These are phyloP conservation scores for Zeus faber DNA, from an alignment of 2,113 vertebrate genomes.

Conservation along the genomic window DNA sequence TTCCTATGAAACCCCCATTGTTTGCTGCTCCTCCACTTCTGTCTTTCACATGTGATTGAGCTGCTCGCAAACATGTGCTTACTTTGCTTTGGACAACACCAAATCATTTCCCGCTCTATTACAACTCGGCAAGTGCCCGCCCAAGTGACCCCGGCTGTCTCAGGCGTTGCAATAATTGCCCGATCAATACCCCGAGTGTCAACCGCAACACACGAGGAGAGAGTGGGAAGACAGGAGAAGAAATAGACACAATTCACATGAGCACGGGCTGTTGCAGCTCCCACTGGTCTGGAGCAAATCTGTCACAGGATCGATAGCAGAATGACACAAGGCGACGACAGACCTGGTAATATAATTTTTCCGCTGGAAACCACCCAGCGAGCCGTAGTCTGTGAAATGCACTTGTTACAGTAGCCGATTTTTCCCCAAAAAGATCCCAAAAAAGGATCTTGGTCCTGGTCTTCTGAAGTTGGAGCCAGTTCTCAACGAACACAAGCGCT, in stretches of 20 bases:
- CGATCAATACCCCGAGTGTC: conserved; percentile 61
- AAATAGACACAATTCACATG: conserved; percentile 43
- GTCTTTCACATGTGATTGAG: conserved; percentile 30
- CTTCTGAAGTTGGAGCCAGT: no score
- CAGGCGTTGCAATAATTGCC: conserved; percentile 60
- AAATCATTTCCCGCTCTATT: no score
- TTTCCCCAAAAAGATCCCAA: no score
- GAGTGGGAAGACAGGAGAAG: conserved; percentile 52
- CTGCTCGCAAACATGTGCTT: conserved; percentile 13
- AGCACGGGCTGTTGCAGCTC: conserved; percentile 20
- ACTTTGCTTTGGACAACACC: no score
- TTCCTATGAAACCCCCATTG: conserved; percentile 37
- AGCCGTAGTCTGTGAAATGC: conserved; percentile 30
- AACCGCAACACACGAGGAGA: conserved; percentile 58
- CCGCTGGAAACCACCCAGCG: conserved; percentile 39
- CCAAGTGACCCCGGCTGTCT: conserved; percentile 47
- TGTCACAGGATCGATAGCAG: conserved; percentile 63
- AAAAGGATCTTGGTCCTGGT: no score
- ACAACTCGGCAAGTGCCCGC: no score
- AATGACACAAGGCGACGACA: conserved; percentile 56
- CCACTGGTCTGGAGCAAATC: conserved; percentile 45
- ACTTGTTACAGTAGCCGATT: conserved; percentile 24
- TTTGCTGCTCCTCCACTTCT: conserved; percentile 38
- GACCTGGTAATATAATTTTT: conserved; percentile 50
- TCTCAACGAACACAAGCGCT: no score